A percentile compares a stretch with the other conserved stretches of the same genome.
phyloP scores from a whole-genome alignment of 37 sponge, comb jelly and placozoan species.

The Spongilla lacustris region DNA sequence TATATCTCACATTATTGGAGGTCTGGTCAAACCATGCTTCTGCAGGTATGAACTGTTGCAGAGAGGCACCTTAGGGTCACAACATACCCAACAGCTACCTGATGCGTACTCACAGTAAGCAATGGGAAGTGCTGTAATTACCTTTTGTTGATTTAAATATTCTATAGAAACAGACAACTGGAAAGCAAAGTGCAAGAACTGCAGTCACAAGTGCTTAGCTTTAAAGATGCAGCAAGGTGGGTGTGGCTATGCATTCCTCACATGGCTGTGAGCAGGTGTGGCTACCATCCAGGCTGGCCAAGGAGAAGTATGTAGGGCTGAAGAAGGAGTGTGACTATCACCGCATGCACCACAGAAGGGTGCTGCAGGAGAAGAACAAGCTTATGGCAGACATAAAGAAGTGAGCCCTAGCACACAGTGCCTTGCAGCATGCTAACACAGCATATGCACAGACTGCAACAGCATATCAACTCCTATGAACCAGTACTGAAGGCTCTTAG shows the following conservation, averaged over 20 bases:
- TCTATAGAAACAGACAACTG: constrained; percentile 70
- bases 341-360: constrained; percentile 94
- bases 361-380: constrained; percentile 89
- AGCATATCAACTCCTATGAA: constrained; percentile 75
- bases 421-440: not conserved
- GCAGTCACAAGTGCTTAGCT: constrained; percentile 43
- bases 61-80: constrained; percentile 22
- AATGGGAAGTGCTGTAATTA: not conserved
- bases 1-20: not conserved
- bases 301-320: constrained; percentile 75
- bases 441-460: constrained; percentile 54
- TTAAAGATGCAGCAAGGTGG: constrained; percentile 71
- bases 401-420: constrained; percentile 4
- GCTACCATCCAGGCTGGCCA: constrained; percentile 49
- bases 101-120: constrained; percentile 80
- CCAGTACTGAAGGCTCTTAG: constrained; percentile 71
- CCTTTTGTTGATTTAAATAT: not conserved
- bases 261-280: not conserved
- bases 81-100: constrained; percentile 43
- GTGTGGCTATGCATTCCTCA: not conserved
- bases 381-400: constrained; percentile 76
- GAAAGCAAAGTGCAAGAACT: constrained; percentile 62
- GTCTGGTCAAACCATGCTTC: not conserved
- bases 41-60: constrained; percentile 55
- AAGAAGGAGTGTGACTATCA: constrained; percentile 97